Conservation (phyloP, 1,140 invertebrate genomes). For the Condylostylus longicornis region DNA sequence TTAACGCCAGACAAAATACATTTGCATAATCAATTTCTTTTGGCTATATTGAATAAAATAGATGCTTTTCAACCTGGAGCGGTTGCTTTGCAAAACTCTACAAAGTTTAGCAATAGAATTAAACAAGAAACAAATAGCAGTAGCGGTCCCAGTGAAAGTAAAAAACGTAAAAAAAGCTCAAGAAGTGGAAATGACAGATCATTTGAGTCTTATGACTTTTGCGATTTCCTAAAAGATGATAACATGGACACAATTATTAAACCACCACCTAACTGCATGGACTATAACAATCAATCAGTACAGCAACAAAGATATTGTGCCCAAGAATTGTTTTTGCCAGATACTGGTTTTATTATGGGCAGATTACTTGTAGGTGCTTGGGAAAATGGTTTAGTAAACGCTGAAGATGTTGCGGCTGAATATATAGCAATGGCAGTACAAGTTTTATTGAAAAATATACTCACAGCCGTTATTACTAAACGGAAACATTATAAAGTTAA, state of each 20-base stretch:
- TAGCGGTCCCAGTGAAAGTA: slow-evolving; percentile 34
- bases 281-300: slow-evolving; percentile 17
- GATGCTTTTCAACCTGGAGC: slow-evolving; percentile 36
- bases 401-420: slow-evolving; percentile 58
- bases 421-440: slow-evolving; percentile 59
- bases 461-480: slow-evolving; percentile 51
- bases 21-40: slow-evolving; percentile 68
- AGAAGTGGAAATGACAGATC: slow-evolving; percentile 44
- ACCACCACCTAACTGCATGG: slow-evolving; percentile 12
- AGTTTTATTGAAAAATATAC: slow-evolving; percentile 60
- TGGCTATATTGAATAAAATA: slow-evolving; percentile 65
- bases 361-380: slow-evolving; percentile 64
- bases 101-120: neutral
- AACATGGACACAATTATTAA: slow-evolving; percentile 24
- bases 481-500: slow-evolving; percentile 53
- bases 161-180: slow-evolving; percentile 41
- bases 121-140: slow-evolving; percentile 15
- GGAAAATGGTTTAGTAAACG: slow-evolving; percentile 64
- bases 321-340: slow-evolving; percentile 55
- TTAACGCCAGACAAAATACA: slow-evolving; percentile 53
- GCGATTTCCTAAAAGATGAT: slow-evolving; percentile 36
- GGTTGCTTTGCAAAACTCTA: neutral
- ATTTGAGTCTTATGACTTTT: slow-evolving; percentile 43
- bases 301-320: slow-evolving; percentile 37
- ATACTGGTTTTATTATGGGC: slow-evolving; percentile 58